Evolutionary conservation across 2,797 vertebrate species (phyloP).

Genomic region (Sarcoramphus papa): DNA sequence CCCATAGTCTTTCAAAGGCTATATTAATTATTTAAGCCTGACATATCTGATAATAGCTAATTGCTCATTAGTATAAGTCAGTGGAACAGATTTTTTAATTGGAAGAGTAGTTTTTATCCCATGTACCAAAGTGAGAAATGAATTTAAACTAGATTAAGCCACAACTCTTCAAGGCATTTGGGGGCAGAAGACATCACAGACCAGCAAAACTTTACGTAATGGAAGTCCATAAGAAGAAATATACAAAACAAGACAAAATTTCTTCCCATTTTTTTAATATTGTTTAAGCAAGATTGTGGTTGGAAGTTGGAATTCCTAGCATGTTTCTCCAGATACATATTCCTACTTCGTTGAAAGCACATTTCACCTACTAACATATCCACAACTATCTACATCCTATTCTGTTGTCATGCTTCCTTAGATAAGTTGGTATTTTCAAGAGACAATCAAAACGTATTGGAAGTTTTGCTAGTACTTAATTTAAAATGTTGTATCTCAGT

Average conservation of each 20-base stretch:
- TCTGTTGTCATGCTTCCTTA: not conserved
- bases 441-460: not conserved
- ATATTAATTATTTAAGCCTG: slow-evolving; percentile 9
- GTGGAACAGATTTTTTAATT: not conserved
- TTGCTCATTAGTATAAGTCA: not conserved
- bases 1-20: not conserved
- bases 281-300: not conserved
- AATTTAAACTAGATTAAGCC: not conserved
- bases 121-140: not conserved
- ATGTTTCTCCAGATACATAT: not conserved
- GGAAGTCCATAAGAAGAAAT: not conserved
- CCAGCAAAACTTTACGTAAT: not conserved
- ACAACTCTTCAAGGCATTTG: not conserved
- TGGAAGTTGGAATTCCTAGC: not conserved
- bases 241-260: not conserved
- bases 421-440: not conserved
- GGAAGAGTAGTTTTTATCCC: not conserved
- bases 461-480: not conserved
- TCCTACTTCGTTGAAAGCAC: not conserved
- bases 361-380: not conserved
- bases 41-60: not conserved
- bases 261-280: not conserved
- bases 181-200: not conserved
- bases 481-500: not conserved
- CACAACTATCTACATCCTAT: not conserved